Percentiles rank a stretch among this genome's conserved stretches.
Evolutionary conservation across 2,888 invertebrate genomes (phyloP).

Genomic region (Nesidiocoris tenuis): DNA sequence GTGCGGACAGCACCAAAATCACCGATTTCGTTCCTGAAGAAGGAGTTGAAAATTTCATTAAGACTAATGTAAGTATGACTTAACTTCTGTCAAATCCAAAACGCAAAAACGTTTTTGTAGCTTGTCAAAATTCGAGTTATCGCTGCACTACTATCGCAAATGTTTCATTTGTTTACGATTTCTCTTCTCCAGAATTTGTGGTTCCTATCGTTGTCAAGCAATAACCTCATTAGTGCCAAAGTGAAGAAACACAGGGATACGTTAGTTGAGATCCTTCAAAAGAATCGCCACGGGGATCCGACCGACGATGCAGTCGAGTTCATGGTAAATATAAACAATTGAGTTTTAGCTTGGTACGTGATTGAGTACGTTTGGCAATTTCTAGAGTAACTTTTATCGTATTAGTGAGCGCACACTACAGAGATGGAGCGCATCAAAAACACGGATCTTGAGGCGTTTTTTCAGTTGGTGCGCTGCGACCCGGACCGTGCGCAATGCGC

Average conservation of each 20-base stretch:
- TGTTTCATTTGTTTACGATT: background rate
- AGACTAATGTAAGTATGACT: conserved; percentile 55
- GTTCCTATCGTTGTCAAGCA: conserved; percentile 20
- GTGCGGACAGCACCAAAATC: conserved; percentile 44
- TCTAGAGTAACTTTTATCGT: no score
- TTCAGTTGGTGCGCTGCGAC: no score
- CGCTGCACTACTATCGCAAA: background rate
- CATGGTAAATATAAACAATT: conserved; percentile 6
- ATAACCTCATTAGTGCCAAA: background rate
- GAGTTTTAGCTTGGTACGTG: no score
- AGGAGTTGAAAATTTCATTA: conserved; percentile 52
- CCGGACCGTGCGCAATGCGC: no score
- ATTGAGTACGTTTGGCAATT: no score
- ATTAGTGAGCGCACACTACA: no score
- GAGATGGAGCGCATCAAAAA: no score
- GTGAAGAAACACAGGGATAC: conserved; percentile 12
- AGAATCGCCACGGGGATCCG: background rate
- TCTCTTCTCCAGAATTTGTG: conserved; percentile 9
- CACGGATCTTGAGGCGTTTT: no score
- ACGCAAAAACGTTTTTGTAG: background rate
- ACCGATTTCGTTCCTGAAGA: conserved; percentile 47
- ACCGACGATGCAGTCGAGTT: conserved; percentile 20
- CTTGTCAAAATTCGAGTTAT: no score
- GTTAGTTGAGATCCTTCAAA: conserved; percentile 3
- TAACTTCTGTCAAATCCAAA: background rate